These are phyloP conservation scores for Catalaphyllia jardinei DNA, from an alignment of 64 coral and sea anemone genomes.

Conservation along the genomic window DNA sequence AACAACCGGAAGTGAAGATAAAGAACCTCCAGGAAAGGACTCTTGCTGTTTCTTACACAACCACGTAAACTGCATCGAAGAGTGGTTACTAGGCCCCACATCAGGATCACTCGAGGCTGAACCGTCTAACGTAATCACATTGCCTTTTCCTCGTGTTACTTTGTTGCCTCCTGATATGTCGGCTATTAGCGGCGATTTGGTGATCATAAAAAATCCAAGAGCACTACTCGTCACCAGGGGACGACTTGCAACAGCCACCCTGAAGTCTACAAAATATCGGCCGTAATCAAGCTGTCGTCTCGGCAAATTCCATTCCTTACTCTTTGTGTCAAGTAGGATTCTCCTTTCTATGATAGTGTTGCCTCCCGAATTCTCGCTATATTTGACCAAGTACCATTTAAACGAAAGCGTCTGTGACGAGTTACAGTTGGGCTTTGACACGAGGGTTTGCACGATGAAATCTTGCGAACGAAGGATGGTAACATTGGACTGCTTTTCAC, in stretches of 20 bases:
- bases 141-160: slow-evolving; percentile 35
- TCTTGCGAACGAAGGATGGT: slow-evolving; percentile 11
- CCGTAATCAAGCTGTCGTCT: slow-evolving; percentile 31
- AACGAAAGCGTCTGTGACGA: neutral
- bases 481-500: neutral
- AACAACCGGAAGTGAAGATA: slow-evolving; percentile 15
- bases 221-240: neutral
- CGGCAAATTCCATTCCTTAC: slow-evolving; percentile 46
- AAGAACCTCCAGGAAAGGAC: slow-evolving; percentile 3
- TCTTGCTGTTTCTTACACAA: slow-evolving; percentile 73
- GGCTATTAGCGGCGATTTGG: slow-evolving; percentile 25
- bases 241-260: slow-evolving; percentile 31
- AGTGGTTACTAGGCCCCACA: slow-evolving; percentile 8
- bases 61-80: slow-evolving; percentile 70
- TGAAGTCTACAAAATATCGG: slow-evolving; percentile 51
- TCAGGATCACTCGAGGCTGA: slow-evolving; percentile 61
- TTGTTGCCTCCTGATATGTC: slow-evolving; percentile 60
- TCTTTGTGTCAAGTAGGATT: neutral
- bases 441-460: slow-evolving; percentile 35
- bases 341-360: neutral
- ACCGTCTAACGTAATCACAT: slow-evolving; percentile 41
- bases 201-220: slow-evolving; percentile 6
- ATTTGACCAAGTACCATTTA: slow-evolving; percentile 26
- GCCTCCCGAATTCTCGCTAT: neutral
- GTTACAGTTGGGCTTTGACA: slow-evolving; percentile 16